Conservation (phyloP, 2,888 invertebrate genomes). For the Automeris io region DNA sequence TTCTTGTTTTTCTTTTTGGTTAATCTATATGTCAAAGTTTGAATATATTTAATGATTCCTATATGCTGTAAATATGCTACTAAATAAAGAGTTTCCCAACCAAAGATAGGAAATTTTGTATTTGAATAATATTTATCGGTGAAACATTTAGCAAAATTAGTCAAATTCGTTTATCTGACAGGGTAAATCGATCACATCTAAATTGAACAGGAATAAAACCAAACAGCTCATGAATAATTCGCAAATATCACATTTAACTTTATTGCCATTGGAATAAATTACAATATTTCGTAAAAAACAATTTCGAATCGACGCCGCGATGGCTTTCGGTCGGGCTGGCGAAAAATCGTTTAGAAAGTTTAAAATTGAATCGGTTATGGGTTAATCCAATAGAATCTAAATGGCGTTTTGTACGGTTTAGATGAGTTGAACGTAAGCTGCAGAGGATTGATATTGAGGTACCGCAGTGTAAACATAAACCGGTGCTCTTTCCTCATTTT, state of each 20-base stretch:
- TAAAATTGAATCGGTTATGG: not conserved
- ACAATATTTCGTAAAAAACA: not conserved
- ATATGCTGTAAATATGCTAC: too few relatives aligned
- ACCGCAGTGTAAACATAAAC: slow-evolving; percentile 76
- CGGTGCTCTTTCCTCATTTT: slow-evolving; percentile 78
- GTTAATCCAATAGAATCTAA: slow-evolving; percentile 2
- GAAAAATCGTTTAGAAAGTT: not conserved
- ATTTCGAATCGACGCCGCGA: not conserved
- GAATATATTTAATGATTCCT: too few relatives aligned
- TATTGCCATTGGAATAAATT: not conserved
- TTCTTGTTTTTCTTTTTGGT: too few relatives aligned
- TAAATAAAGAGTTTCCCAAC: too few relatives aligned
- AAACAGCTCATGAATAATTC: not conserved
- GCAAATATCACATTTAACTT: not conserved
- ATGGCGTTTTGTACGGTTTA: slow-evolving; percentile 7
- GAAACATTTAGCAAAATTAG: too few relatives aligned
- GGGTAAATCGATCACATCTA: too few relatives aligned
- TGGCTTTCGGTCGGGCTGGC: not conserved
- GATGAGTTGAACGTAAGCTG: slow-evolving; percentile 47
- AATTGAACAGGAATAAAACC: not conserved
- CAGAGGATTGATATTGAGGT: slow-evolving; percentile 44
- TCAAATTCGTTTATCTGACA: too few relatives aligned
- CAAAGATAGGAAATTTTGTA: too few relatives aligned
- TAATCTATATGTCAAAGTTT: too few relatives aligned
- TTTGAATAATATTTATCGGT: too few relatives aligned